Conservation (phyloP, 2,797 vertebrate genomes). For the Mormyrus hasselquistii region DNA sequence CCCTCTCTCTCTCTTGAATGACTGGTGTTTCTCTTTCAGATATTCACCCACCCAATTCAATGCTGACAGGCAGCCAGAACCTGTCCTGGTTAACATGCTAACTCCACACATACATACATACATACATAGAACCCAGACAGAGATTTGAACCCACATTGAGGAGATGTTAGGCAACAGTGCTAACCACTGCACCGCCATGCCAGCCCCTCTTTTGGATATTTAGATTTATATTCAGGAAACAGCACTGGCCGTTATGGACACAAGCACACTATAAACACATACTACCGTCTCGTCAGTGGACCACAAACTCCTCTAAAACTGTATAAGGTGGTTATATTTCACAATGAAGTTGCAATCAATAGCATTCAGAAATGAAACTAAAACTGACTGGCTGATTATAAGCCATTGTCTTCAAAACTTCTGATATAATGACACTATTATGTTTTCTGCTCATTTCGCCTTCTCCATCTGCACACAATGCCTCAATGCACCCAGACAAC, state of each 20-base stretch:
- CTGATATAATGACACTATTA: background rate
- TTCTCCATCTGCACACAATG: background rate
- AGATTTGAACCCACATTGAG: background rate
- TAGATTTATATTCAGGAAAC: background rate
- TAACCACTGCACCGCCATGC: background rate
- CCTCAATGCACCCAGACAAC: background rate
- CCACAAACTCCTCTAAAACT: background rate
- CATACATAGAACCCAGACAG: background rate
- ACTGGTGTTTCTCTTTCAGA: background rate
- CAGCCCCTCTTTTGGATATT: background rate
- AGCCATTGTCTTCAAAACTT: background rate
- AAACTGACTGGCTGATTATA: background rate
- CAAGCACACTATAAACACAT: background rate
- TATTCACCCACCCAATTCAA: background rate
- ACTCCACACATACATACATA: background rate
- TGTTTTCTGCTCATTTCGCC: background rate
- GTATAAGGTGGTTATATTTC: background rate
- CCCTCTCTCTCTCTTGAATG: background rate
- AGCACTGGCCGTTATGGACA: background rate
- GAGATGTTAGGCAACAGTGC: background rate
- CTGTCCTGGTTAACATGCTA: background rate
- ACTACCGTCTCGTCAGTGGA: background rate
- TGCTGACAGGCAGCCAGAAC: background rate
- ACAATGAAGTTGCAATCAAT: background rate
- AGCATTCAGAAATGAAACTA: background rate